Evolutionary conservation across 2,888 invertebrate species (phyloP).

Genomic region (Dromius quadrimaculatus): DNA sequence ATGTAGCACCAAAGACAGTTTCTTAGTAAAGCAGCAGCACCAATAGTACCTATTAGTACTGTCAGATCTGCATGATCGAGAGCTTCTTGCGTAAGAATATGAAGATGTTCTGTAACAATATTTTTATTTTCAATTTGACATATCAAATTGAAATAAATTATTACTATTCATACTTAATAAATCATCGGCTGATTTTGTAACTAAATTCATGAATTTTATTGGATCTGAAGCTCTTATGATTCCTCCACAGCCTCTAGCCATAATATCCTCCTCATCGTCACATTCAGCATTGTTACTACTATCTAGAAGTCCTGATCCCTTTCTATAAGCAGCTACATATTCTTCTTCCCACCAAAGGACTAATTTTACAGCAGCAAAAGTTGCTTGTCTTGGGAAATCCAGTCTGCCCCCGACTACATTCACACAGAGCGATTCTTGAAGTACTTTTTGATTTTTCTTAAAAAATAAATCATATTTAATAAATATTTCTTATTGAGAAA

Average conservation of each 20-base stretch:
- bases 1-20: conserved; percentile 84
- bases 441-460: conserved; percentile 78
- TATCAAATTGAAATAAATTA: conserved; percentile 11
- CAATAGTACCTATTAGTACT: conserved; percentile 83
- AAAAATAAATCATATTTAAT: no score
- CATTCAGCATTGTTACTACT: conserved; percentile 67
- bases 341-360: conserved; percentile 91
- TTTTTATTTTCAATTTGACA: conserved; percentile 20
- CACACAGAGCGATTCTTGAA: conserved; percentile 82
- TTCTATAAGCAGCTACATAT: conserved; percentile 80
- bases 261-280: conserved; percentile 63
- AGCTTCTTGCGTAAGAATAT: conserved; percentile 84
- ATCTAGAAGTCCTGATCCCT: conserved; percentile 70
- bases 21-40: conserved; percentile 82
- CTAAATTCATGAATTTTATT: conserved; percentile 78
- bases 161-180: conserved; percentile 69
- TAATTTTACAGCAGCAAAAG: conserved; percentile 86
- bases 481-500: no score
- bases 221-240: conserved; percentile 83
- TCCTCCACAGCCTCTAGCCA: conserved; percentile 67
- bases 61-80: conserved; percentile 87
- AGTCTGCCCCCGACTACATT: conserved; percentile 85
- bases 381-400: conserved; percentile 86
- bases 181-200: conserved; percentile 80
- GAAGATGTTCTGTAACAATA: conserved; percentile 76